Conservation (phyloP, 37 sponge, comb jelly and placozoan species). For the Geodia barretti region DNA sequence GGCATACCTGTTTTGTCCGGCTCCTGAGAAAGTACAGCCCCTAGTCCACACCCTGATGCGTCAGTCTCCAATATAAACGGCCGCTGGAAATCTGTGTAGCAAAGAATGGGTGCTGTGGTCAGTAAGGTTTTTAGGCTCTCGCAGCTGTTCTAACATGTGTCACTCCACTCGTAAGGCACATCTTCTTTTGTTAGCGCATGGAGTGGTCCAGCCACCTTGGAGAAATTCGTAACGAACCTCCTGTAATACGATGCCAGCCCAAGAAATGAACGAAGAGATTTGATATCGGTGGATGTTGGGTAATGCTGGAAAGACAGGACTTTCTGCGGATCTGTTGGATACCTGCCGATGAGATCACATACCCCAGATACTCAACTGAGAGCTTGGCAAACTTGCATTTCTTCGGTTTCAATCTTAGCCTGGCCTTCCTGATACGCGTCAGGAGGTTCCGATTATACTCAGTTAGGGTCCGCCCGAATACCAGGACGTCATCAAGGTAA, state of each 20-base stretch:
- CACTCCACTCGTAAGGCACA: conserved; percentile 5
- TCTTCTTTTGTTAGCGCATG: conserved; percentile 21
- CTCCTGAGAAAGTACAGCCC: conserved; percentile 1
- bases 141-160: conserved; percentile 15
- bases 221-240: conserved; percentile 7
- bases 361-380: conserved; percentile 42
- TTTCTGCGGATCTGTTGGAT: not conserved
- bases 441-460: conserved; percentile 22
- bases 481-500: conserved; percentile 53
- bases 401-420: conserved; percentile 22
- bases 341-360: conserved; percentile 4
- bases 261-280: not conserved
- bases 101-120: not conserved
- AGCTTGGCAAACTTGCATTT: conserved; percentile 23
- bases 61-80: not conserved
- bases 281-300: not conserved
- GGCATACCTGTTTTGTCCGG: too few relatives aligned
- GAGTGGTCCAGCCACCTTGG: conserved; percentile 9
- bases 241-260: conserved; percentile 40
- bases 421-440: not conserved
- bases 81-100: too few relatives aligned
- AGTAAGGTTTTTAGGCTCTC: not conserved
- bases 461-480: conserved; percentile 26
- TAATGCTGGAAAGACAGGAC: not conserved
- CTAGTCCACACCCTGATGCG: not conserved